phyloP scores from a whole-genome alignment of 2,797 vertebrate genomes.

The Poecilia velifera region DNA sequence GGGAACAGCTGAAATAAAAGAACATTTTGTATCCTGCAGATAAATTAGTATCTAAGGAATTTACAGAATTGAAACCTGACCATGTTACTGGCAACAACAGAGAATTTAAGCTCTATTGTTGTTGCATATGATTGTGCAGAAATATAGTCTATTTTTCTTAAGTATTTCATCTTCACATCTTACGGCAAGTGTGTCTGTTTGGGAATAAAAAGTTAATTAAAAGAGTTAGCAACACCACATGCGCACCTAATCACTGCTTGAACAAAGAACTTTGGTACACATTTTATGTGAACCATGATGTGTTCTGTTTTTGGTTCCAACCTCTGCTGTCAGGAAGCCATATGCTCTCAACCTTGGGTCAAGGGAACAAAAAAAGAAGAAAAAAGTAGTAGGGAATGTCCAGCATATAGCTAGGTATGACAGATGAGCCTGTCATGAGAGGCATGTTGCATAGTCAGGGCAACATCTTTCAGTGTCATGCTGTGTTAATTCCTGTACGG shows the following conservation, averaged over 20 bases:
- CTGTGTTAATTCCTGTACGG: conserved; percentile 14
- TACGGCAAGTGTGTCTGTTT: background rate
- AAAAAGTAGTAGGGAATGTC: background rate
- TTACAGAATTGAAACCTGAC: background rate
- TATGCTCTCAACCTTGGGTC: conserved; percentile 22
- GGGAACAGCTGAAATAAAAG: conserved; percentile 4
- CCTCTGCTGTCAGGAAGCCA: conserved; percentile 21
- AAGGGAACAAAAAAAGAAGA: no score
- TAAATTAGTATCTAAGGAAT: background rate
- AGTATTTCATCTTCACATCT: background rate
- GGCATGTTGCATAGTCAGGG: conserved; percentile 2
- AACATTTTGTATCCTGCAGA: background rate
- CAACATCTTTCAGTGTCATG: conserved; percentile 3
- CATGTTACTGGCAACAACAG: background rate
- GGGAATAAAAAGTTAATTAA: background rate
- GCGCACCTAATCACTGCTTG: background rate
- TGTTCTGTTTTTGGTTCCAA: conserved; percentile 19
- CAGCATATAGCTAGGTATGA: conserved; percentile 23
- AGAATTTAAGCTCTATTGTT: background rate
- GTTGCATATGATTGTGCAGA: background rate
- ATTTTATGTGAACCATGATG: conserved; percentile 21
- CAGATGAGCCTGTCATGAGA: conserved; percentile 38
- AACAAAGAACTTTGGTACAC: background rate
- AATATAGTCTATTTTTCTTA: background rate
- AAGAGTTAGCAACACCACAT: background rate